Evolutionary conservation across 2,888 invertebrate genomes (phyloP).

Genomic region (Heliconius hortense): DNA sequence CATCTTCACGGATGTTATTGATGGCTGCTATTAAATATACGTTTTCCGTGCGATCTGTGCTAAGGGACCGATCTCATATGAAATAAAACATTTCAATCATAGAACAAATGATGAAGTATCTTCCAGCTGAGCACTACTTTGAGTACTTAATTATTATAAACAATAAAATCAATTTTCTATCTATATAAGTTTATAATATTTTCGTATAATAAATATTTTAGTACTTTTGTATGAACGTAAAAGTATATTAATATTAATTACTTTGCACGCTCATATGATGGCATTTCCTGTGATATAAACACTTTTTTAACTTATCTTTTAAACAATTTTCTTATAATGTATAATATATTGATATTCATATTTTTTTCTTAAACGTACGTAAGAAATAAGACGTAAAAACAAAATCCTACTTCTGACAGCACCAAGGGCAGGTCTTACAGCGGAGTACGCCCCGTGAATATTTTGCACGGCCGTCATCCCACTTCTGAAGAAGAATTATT

Average conservation of each 20-base stretch:
- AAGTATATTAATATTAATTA: not conserved
- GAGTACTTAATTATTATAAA: conserved; percentile 21
- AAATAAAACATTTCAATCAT: conserved; percentile 78
- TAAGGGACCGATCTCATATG: conserved; percentile 61
- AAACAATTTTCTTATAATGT: not conserved
- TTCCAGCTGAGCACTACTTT: conserved; percentile 49
- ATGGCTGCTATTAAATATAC: conserved; percentile 80
- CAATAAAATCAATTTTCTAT: not conserved
- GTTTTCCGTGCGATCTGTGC: conserved; percentile 69
- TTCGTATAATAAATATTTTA: not conserved
- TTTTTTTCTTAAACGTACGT: conserved; percentile 49
- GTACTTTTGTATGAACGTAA: not conserved
- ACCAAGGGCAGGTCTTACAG: conserved; percentile 66
- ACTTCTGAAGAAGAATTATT: conserved; percentile 82
- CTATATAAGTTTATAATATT: not conserved
- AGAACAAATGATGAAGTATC: conserved; percentile 73
- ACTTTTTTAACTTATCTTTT: not conserved
- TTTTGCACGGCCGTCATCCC: conserved; percentile 77
- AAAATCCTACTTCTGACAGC: conserved; percentile 53
- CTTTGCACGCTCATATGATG: not conserved
- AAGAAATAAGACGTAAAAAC: conserved; percentile 32
- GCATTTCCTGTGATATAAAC: not conserved
- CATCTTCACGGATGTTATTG: conserved; percentile 78
- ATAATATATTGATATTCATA: not conserved
- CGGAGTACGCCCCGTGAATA: conserved; percentile 77